A percentile compares a stretch with the other conserved stretches of the same genome.
These are phyloP conservation scores for Elgaria multicarinata DNA, from an alignment of 2,113 vertebrate species.

Conservation along the genomic window DNA sequence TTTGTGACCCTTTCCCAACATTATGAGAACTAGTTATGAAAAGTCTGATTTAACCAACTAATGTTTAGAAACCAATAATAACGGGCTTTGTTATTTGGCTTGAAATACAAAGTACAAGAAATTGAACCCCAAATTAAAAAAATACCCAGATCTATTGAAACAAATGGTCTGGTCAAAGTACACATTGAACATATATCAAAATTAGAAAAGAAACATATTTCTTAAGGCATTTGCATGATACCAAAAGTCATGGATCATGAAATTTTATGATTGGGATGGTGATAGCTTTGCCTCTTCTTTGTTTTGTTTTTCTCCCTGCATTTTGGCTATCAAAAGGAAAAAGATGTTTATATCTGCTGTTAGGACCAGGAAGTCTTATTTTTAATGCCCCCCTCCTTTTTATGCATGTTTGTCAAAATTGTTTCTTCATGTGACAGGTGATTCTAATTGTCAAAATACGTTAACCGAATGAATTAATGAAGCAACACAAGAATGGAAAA, in stretches of 20 bases:
- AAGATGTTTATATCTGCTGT: neutral
- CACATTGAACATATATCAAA: neutral
- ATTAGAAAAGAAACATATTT: neutral
- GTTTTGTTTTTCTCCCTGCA: neutral
- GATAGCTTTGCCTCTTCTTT: neutral
- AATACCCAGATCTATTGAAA: neutral
- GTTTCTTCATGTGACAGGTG: neutral
- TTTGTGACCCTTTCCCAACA: neutral
- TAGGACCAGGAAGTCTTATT: neutral
- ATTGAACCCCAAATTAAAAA: neutral
- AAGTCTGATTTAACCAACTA: neutral
- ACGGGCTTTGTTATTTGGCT: neutral
- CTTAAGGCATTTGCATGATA: neutral
- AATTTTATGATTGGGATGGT: neutral
- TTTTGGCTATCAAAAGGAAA: neutral
- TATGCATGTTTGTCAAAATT: neutral
- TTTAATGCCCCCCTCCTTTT: neutral
- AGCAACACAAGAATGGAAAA: neutral
- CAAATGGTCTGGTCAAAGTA: neutral
- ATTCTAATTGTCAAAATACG: slow-evolving; percentile 2
- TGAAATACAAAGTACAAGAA: neutral
- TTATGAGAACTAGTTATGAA: too few relatives aligned
- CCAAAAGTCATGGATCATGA: neutral
- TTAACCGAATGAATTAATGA: slow-evolving; percentile 14
- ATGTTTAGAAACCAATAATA: neutral